Base-by-base conservation (phyloP, 2,113 vertebrate species). In the Hystrix cristata region DNA sequence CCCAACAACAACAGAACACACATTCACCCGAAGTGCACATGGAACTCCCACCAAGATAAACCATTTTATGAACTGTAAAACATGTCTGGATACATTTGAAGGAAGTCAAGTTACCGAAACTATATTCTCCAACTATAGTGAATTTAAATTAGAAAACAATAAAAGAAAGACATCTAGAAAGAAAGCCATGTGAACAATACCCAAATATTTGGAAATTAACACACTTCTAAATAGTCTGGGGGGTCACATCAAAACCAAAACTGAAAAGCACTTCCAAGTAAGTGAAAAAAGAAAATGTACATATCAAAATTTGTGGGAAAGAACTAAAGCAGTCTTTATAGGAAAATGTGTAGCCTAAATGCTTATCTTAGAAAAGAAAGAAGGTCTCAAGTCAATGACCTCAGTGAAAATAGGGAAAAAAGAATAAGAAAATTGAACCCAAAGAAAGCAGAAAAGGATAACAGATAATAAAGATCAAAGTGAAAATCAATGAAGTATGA, bases 401-500 rank as follows among this genome's bases (percentile, higher is more conserved):
- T 38, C 57, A 80, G 9, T 12, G 65, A 55, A 67, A 57, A 71
- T 21, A 34, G 16, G 29, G 7, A 6, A 43, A 59, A 65, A 65
- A 18, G 23, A 46, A 27, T 38, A 38, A 43, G 27, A 59, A 83
- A 76, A 65, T 14, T 64, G 55, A 89, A 78, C 15, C 4, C 9
- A 81, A 83, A 94, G 19, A 19, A 55, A 76, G 57, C 6, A 64
- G n/a, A 64, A 51, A 59, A 87, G 25, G 8, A 29, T 89, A 83
- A 57, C 14, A 80, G 53, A 29, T 55, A 90, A 65, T 29, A 90
- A 90, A 79, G 31, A 85, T 90, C 81, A 78, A 65, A 78, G 60
- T 67, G 60, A 38, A 85, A 85, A 84, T 84, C 57, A 90, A 59
- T 78, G 60, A 90, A 95, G 53, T 38, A 57, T 25, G 62, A 89